phyloP scores from a whole-genome alignment of 2,888 invertebrate species.

The Ichneumon xanthorius region DNA sequence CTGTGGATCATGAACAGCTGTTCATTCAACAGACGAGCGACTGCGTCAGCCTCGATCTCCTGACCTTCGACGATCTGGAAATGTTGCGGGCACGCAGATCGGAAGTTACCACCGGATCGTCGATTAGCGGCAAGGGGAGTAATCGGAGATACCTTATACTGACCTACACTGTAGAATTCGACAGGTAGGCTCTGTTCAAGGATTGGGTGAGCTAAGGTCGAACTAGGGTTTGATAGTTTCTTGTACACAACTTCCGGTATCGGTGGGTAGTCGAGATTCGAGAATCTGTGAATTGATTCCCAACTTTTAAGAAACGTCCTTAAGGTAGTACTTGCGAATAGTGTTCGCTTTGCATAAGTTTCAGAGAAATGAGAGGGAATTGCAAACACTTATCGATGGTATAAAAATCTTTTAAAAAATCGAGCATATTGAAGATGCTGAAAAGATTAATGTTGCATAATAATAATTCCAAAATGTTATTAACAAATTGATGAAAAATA shows the following conservation, averaged over 20 bases:
- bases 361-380: too few species aligned
- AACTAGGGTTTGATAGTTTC: neutral
- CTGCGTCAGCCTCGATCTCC: conserved; percentile 85
- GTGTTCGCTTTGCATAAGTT: too few species aligned
- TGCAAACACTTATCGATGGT: too few species aligned
- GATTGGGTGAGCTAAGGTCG: neutral
- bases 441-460: too few species aligned
- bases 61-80: conserved; percentile 86
- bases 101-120: conserved; percentile 76
- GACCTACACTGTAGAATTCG: conserved; percentile 86
- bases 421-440: too few species aligned
- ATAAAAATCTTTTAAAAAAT: too few species aligned
- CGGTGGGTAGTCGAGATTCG: too few species aligned
- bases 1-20: conserved; percentile 26
- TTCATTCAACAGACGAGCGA: conserved; percentile 85
- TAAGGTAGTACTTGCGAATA: too few species aligned
- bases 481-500: too few species aligned
- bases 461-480: too few species aligned
- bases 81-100: conserved; percentile 83
- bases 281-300: too few species aligned
- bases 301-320: too few species aligned
- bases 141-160: conserved; percentile 86
- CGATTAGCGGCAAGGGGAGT: conserved; percentile 75
- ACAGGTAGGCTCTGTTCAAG: conserved; percentile 81
- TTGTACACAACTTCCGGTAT: neutral